These are phyloP conservation scores for Holocentrus rufus DNA, from an alignment of 2,797 vertebrate species.

Conservation along the genomic window DNA sequence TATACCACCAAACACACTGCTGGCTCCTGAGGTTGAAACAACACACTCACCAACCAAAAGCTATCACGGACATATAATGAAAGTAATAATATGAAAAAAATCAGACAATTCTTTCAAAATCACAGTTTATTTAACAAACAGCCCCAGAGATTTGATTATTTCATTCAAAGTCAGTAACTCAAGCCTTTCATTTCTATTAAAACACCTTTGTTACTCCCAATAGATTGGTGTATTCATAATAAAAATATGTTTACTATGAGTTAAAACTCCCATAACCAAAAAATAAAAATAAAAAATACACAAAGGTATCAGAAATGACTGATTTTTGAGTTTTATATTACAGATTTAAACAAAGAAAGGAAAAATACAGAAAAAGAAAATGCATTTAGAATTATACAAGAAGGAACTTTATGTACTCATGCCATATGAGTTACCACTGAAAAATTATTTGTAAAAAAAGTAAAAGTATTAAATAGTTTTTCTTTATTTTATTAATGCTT, in stretches of 20 bases:
- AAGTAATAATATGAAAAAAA: background rate
- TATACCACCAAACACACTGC: conserved; percentile 12
- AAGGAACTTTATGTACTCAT: conserved; percentile 26
- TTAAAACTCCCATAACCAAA: conserved; percentile 21
- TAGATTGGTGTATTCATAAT: background rate
- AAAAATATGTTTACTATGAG: conserved; percentile 3
- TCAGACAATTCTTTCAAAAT: conserved; percentile 46
- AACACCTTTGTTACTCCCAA: conserved; percentile 5
- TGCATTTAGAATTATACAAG: background rate
- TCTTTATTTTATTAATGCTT: conserved; percentile 17
- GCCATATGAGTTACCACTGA: conserved; percentile 14
- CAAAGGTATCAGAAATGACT: conserved; percentile 2
- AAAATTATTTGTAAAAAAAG: conserved; percentile 38
- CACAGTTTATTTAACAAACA: conserved; percentile 64
- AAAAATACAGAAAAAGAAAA: background rate
- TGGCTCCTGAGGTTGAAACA: background rate
- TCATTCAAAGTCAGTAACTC: background rate
- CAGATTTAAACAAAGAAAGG: background rate
- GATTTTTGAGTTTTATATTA: conserved; percentile 19
- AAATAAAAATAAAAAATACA: background rate
- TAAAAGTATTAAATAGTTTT: conserved; percentile 46
- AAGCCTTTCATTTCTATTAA: conserved; percentile 24
- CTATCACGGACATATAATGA: background rate
- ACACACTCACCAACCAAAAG: conserved; percentile 14
- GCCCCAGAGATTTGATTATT: conserved; percentile 8